phyloP scores from a whole-genome alignment of 1,140 invertebrate species.

The Liolophura sinensis region DNA sequence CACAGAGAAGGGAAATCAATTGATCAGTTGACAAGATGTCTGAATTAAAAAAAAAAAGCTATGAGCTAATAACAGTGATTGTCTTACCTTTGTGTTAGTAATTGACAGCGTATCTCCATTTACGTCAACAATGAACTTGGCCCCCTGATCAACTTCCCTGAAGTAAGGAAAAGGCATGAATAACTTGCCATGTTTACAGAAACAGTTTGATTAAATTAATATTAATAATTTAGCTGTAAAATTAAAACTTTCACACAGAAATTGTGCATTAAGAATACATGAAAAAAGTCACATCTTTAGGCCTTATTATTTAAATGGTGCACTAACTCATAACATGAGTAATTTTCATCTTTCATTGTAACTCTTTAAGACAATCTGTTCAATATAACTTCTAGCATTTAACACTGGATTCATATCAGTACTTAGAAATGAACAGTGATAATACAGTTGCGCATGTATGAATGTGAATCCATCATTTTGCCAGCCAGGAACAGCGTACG shows the following conservation, averaged over 20 bases:
- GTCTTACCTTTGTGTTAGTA: slow-evolving; percentile 32
- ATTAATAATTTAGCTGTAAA: background rate
- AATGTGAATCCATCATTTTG: too few relatives aligned
- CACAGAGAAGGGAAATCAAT: background rate
- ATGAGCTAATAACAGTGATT: background rate
- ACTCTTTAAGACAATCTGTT: too few relatives aligned
- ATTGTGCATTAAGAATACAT: background rate
- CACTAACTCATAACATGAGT: too few relatives aligned
- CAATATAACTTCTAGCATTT: too few relatives aligned
- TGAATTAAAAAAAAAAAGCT: background rate
- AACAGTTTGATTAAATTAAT: background rate
- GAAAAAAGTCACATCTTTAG: too few relatives aligned
- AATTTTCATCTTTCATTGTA: too few relatives aligned
- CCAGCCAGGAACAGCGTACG: too few relatives aligned
- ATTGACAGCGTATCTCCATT: slow-evolving; percentile 34
- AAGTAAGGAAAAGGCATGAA: background rate
- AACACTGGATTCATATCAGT: too few relatives aligned
- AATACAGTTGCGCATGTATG: too few relatives aligned
- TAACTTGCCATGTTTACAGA: background rate
- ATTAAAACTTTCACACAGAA: background rate
- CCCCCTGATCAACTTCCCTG: slow-evolving; percentile 27
- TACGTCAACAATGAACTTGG: slow-evolving; percentile 25
- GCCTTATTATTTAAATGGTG: too few relatives aligned
- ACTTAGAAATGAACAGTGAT: too few relatives aligned
- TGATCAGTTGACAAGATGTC: background rate